Conservation (phyloP, 2,113 vertebrate genomes). For the Plestiodon gilberti region DNA sequence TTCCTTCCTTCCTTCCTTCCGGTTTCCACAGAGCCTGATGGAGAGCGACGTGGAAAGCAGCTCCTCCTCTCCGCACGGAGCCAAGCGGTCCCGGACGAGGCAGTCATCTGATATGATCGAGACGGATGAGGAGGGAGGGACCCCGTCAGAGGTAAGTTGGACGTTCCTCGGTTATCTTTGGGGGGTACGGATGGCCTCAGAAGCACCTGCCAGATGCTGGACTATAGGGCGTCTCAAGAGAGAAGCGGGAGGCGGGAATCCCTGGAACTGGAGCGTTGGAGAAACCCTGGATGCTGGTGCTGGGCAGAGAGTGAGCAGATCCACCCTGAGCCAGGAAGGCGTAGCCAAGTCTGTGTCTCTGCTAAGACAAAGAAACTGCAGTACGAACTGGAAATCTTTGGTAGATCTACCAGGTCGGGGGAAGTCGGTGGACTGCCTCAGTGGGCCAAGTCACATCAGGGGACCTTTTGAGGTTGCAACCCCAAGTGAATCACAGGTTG, state of each 20-base stretch:
- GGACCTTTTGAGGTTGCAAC: too few relatives aligned
- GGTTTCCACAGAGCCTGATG: conserved; percentile 68
- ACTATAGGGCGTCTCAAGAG: not conserved
- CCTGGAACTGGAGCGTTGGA: too few relatives aligned
- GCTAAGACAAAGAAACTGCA: too few relatives aligned
- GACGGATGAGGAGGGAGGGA: conserved; percentile 78
- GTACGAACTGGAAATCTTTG: too few relatives aligned
- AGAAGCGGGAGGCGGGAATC: not conserved
- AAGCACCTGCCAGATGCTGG: not conserved
- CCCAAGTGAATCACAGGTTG: too few relatives aligned
- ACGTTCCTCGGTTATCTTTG: not conserved
- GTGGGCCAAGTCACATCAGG: too few relatives aligned
- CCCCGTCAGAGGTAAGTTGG: conserved; percentile 58
- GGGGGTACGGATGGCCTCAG: not conserved
- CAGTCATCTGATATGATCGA: conserved; percentile 66
- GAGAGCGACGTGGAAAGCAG: conserved; percentile 95
- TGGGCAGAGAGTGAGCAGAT: not conserved
- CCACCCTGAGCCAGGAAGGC: not conserved
- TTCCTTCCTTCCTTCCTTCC: fast-evolving
- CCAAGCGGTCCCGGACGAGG: conserved; percentile 58
- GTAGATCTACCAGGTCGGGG: too few relatives aligned
- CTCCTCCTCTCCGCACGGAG: conserved; percentile 83
- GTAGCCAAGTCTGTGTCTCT: not conserved
- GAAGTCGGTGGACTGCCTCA: too few relatives aligned
- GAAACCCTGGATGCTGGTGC: not conserved